Evolutionary conservation across 2,888 invertebrate genomes (phyloP).

Genomic region (Resseliella maxima): DNA sequence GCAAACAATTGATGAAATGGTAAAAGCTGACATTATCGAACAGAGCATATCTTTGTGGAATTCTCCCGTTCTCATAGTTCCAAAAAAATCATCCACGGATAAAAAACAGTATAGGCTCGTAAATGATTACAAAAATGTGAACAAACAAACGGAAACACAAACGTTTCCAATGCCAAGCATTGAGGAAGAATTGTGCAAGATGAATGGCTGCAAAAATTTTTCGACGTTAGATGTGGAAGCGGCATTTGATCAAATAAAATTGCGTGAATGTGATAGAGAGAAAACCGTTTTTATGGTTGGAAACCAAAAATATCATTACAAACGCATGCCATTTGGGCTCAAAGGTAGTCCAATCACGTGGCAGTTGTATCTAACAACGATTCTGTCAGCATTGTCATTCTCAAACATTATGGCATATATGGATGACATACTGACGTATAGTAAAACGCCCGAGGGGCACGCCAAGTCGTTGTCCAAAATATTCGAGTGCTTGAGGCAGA

Average conservation of each 20-base stretch:
- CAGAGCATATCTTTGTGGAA: slow-evolving; percentile 60
- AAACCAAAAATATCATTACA: background rate
- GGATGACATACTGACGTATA: too few species aligned
- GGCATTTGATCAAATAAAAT: background rate
- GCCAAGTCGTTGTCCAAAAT: background rate
- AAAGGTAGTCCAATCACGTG: too few species aligned
- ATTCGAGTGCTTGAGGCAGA: background rate
- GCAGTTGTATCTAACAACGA: too few species aligned
- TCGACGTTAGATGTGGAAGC: background rate
- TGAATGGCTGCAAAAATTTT: background rate
- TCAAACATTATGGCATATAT: too few species aligned
- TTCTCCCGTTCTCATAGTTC: slow-evolving; percentile 60
- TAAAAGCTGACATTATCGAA: slow-evolving; percentile 61
- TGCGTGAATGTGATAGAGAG: background rate
- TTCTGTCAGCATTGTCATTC: too few species aligned
- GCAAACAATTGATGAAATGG: slow-evolving; percentile 61
- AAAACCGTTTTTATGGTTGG: background rate
- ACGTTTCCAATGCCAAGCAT: background rate
- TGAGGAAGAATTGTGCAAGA: background rate
- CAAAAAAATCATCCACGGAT: slow-evolving; percentile 62
- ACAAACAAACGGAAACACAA: background rate
- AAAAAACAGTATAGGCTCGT: background rate
- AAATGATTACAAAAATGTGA: background rate
- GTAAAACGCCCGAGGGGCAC: too few species aligned
- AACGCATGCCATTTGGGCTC: too few species aligned